These are phyloP conservation scores for Tokudaia tokunoshimensis DNA, from an alignment of 2,797 vertebrate species.

Conservation along the genomic window DNA sequence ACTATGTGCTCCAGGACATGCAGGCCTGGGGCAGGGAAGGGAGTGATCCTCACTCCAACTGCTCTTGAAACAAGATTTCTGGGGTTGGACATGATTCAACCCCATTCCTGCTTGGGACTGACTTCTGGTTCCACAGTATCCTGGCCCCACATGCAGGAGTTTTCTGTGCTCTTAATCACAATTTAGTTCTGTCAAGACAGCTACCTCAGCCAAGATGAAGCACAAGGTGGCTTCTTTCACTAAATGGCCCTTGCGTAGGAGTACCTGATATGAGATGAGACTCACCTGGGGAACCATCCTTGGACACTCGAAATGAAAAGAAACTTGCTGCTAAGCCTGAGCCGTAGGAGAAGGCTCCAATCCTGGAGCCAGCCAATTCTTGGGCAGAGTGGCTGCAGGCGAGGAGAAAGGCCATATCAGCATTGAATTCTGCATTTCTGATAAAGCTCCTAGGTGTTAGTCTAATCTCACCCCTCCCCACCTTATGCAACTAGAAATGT, in stretches of 20 bases:
- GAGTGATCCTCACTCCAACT: background rate
- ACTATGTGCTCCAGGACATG: background rate
- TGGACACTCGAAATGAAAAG: constrained; percentile 86
- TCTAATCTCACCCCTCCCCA: background rate
- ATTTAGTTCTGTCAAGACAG: background rate
- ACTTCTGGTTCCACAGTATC: background rate
- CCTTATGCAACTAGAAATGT: background rate
- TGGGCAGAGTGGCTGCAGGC: constrained; percentile 80
- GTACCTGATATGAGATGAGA: background rate
- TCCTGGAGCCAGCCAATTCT: constrained; percentile 87
- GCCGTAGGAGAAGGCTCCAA: constrained; percentile 89
- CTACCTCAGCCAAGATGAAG: background rate
- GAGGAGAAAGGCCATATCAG: background rate
- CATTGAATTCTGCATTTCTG: background rate
- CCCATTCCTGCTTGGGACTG: background rate
- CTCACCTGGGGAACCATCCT: constrained; percentile 86
- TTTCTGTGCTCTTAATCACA: background rate
- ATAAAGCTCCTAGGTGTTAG: background rate
- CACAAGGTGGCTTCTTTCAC: background rate
- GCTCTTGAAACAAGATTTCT: background rate
- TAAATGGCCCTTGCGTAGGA: too few relatives aligned
- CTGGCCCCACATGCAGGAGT: background rate
- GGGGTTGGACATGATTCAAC: background rate
- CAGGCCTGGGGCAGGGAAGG: background rate
- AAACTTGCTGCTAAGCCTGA: constrained; percentile 89